Base-by-base conservation (phyloP, 2,113 vertebrate genomes). In the Chauna torquata region DNA sequence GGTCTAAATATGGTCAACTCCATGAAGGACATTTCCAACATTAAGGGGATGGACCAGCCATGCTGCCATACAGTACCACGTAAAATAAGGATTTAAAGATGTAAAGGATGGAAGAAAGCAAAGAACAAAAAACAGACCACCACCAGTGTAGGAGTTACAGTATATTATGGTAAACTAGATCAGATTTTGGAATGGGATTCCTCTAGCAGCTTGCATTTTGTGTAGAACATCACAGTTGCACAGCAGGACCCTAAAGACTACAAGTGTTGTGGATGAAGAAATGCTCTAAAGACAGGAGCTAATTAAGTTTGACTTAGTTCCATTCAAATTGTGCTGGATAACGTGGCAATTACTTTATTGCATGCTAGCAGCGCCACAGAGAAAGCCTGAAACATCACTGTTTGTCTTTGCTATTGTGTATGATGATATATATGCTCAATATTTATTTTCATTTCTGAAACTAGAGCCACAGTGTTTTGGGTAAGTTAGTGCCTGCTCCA, bases 251-350 rank as follows among this genome's bases (percentile, higher is more conserved):
- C 57, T 75, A 45, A 75, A 62, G 19, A 75, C 38, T 86, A 23
- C 55, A 65, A 89, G 34, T 23, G 42, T 38, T 78, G 23, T 58
- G 74, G 38, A 30, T 91, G 84, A 91, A 87, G 57, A 82, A 91
- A 77, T 44, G 45, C 42, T 92, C 19, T 86, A 71, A 86, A 91
- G 74, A 70, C 22, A 71, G 42, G 16, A 87, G 50, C 20, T 92
- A 88, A 94, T 92, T 89, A 91, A 86, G 80, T 89, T 94, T 78
- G 55, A 82, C 57, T 92, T 16, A 3, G 42, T 75, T 78, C 50
- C 61, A 66, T 91, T 78, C 27, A 84, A 78, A 79, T 81, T 71
- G 42, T 74, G 27, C 69, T 82, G 59, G 69, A 45, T 86, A 88
- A 92, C 20, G 34, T 86, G 58, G 49, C 69, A 88, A 77, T 94